A percentile compares a stretch with the other conserved stretches of the same genome.
Evolutionary conservation across 2,113 vertebrate genomes (phyloP).

Genomic region (Forbesichthys papilliferus): DNA sequence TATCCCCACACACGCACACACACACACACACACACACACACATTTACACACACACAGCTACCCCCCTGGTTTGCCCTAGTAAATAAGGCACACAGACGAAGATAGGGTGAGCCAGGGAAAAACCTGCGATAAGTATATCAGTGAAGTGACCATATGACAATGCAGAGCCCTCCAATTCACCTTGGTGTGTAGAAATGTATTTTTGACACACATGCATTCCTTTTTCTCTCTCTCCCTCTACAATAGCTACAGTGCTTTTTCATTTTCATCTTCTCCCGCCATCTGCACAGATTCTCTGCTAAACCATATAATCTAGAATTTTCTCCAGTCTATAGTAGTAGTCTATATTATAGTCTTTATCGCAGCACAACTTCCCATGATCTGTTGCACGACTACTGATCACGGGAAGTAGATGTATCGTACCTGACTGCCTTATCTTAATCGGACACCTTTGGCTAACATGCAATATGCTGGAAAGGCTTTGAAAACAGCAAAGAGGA

Average conservation of each 20-base stretch:
- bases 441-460: background rate
- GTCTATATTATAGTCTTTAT: slow-evolving; percentile 2
- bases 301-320: slow-evolving; percentile 49
- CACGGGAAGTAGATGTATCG: too few species aligned
- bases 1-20: background rate
- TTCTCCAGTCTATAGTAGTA: slow-evolving; percentile 43
- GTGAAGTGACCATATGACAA: slow-evolving; percentile 64
- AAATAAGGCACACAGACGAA: slow-evolving; percentile 61
- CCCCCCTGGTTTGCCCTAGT: slow-evolving; percentile 46
- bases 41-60: slow-evolving; percentile 14
- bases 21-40: slow-evolving; percentile 17
- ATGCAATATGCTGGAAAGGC: background rate
- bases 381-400: too few species aligned
- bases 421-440: background rate
- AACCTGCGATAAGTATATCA: slow-evolving; percentile 62
- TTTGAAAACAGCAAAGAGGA: too few species aligned
- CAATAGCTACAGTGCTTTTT: slow-evolving; percentile 48
- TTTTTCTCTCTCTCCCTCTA: background rate
- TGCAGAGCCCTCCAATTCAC: slow-evolving; percentile 57
- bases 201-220: slow-evolving; percentile 28
- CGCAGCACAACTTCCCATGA: too few species aligned
- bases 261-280: slow-evolving; percentile 35
- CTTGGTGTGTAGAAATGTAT: slow-evolving; percentile 51
- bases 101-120: slow-evolving; percentile 54
- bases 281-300: slow-evolving; percentile 25